These are phyloP conservation scores for Zaprionus lineosus DNA, from an alignment of 2,888 invertebrate genomes.

Conservation along the genomic window DNA sequence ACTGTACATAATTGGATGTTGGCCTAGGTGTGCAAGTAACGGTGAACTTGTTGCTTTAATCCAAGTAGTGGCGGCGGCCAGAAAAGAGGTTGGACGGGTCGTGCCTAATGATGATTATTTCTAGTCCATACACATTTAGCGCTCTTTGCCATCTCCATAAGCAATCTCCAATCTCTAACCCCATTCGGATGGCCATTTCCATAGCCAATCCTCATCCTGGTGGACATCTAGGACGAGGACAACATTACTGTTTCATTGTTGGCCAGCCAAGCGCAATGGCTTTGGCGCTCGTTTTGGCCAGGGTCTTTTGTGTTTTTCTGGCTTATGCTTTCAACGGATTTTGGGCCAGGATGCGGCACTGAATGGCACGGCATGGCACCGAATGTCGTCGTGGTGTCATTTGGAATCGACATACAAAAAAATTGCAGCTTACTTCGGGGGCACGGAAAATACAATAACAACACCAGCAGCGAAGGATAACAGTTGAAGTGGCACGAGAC, in stretches of 20 bases:
- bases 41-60: constrained; percentile 56
- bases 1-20: constrained; percentile 29
- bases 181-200: constrained; percentile 4
- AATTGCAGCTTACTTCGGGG: too few relatives aligned
- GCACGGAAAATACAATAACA: too few relatives aligned
- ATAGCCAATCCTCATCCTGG: background rate
- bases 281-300: constrained; percentile 15
- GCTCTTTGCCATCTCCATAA: constrained; percentile 24
- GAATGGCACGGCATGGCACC: constrained; percentile 57
- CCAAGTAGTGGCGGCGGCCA: too few relatives aligned
- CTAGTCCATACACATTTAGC: constrained; percentile 67
- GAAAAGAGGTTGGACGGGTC: constrained; percentile 24
- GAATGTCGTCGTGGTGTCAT: constrained; percentile 68
- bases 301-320: constrained; percentile 44
- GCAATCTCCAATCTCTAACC: background rate
- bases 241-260: constrained; percentile 75
- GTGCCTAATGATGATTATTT: constrained; percentile 74
- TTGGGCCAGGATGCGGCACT: constrained; percentile 58
- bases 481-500: background rate
- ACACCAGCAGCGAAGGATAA: constrained; percentile 4
- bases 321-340: constrained; percentile 73
- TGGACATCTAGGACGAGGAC: constrained; percentile 1
- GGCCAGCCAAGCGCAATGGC: constrained; percentile 72
- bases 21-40: constrained; percentile 6
- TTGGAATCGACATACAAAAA: constrained; percentile 57